Evolutionary conservation across 1,140 invertebrate genomes (phyloP), one percentile per base, ranked within the genome.

Genomic region (Megalopta genalis): DNA sequence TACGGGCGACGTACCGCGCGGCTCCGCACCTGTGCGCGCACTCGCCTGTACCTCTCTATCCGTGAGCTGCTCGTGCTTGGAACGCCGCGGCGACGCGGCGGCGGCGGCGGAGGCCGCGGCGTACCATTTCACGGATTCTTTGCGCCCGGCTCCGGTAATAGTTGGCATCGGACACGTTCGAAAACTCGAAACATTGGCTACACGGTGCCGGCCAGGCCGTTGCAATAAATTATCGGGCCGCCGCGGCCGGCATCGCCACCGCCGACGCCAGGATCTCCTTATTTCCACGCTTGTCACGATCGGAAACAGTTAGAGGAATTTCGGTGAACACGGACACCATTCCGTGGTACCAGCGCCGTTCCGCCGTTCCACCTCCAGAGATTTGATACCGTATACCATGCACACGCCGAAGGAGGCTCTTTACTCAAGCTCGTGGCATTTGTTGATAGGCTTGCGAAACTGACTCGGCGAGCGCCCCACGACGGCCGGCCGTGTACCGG

Each of bases 1-100:
- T 89, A 89, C 84, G 88, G 49, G 69, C 74, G 77, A 80, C 82
- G 76, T 72, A 77, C 82, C 42, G 42, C 42, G 12, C 42, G 0
- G 10, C 9, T 14, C 9, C 39, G 42, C 14, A 14, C 42, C 76
- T 67, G 72, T 63, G 74, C 59, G 67, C 77, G 72, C 80, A 80
- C 69, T 49, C 70, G 46, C 67, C 37, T 32, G 70, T 60, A 69
- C 52, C 25, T 18, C 57, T 59, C 64, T 75, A 60, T n/a, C 37
- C 70, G 62, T 32, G 18, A 12, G 42, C 10, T 46, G 10, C 42
- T 14, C 60, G 7, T 25, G 25, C 0, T n/a, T n/a, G n/a, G n/a
- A n/a, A n/a, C 18, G 32, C 46, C 37, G 21, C 27, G 14, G 42
- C 14, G 1, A 3, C 10, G n/a, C n/a, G n/a, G n/a, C n/a, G n/a